These are phyloP conservation scores for Xylocampa areola DNA, from an alignment of 2,888 invertebrate genomes.

Conservation along the genomic window DNA sequence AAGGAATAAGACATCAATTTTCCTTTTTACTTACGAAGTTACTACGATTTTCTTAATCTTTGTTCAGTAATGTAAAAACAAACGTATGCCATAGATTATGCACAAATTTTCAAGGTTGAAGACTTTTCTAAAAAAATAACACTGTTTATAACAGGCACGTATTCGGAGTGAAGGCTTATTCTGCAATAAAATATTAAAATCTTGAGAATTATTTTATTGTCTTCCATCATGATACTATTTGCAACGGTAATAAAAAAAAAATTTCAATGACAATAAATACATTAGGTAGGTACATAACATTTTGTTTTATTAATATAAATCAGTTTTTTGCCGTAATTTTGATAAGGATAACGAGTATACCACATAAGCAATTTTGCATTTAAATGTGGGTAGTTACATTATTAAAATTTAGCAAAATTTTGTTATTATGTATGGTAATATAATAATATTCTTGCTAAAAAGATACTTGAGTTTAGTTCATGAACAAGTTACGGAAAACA, in stretches of 20 bases:
- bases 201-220: constrained; percentile 36
- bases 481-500: constrained; percentile 26
- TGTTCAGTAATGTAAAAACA: no score
- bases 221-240: constrained; percentile 27
- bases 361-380: no score
- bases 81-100: no score
- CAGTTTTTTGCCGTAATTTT: constrained; percentile 8
- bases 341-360: constrained; percentile 15
- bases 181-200: constrained; percentile 2
- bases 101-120: neutral
- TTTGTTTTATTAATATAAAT: constrained; percentile 24
- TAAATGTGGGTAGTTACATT: constrained; percentile 5
- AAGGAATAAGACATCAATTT: no score
- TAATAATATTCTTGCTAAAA: constrained; percentile 18
- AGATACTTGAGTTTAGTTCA: constrained; percentile 30
- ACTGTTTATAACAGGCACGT: constrained; percentile 1
- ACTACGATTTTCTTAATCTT: no score
- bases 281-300: constrained; percentile 22
- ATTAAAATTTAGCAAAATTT: constrained; percentile 7
- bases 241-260: constrained; percentile 25
- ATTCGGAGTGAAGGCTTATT: constrained; percentile 20
- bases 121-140: neutral
- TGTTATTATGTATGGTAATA: constrained; percentile 1
- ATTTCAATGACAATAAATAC: constrained; percentile 36
- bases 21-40: no score